phyloP scores from a whole-genome alignment of 2,113 vertebrate species.

The Tringa solitaria region DNA sequence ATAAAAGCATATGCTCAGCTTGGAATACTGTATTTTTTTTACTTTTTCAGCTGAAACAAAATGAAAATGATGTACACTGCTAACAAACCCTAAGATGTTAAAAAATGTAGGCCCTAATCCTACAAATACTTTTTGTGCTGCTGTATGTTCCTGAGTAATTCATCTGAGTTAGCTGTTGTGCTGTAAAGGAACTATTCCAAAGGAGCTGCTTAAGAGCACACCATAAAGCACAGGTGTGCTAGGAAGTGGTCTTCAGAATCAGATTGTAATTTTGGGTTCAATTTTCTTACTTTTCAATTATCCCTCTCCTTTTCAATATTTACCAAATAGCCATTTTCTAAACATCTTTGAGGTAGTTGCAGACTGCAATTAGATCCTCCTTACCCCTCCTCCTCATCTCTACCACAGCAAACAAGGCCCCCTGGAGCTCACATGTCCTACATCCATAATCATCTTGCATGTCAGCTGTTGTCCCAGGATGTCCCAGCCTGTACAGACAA shows the following conservation, averaged over 20 bases:
- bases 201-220: background rate
- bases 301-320: background rate
- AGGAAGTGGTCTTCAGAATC: background rate
- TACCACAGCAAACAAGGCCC: background rate
- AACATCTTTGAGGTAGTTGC: background rate
- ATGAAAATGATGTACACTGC: background rate
- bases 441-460: background rate
- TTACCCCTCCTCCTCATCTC: background rate
- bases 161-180: background rate
- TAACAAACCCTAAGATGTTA: background rate
- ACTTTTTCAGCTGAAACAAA: constrained; percentile 38
- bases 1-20: constrained; percentile 18
- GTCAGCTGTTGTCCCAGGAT: background rate
- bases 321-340: background rate
- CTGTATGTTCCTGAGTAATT: background rate
- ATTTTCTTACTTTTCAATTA: background rate
- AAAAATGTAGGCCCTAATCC: background rate
- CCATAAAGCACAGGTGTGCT: accelerated
- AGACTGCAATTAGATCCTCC: background rate
- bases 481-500: background rate
- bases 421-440: background rate
- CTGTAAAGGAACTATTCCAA: background rate
- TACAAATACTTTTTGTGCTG: background rate
- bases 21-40: background rate
- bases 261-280: background rate